Evolutionary conservation across 1,140 invertebrate genomes (phyloP).

Genomic region (Listronotus bonariensis): DNA sequence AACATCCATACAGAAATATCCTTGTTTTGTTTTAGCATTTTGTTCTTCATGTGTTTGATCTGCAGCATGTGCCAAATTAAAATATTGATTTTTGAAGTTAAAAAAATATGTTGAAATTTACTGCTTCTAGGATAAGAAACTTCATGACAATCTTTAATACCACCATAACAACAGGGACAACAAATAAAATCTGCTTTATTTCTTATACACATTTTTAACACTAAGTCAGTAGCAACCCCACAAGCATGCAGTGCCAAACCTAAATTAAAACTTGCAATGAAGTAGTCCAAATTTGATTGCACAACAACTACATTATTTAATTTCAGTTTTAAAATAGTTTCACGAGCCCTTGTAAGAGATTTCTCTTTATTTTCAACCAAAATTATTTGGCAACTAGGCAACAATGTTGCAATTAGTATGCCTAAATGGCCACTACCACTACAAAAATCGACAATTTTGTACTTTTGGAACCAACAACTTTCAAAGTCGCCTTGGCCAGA

Average conservation of each 20-base stretch:
- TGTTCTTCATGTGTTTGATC: slow-evolving; percentile 84
- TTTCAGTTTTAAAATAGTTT: slow-evolving; percentile 69
- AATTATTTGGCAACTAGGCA: slow-evolving; percentile 77
- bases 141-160: slow-evolving; percentile 74
- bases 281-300: slow-evolving; percentile 88
- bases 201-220: slow-evolving; percentile 80
- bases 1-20: slow-evolving; percentile 81
- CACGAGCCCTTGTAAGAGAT: slow-evolving; percentile 75
- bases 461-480: slow-evolving; percentile 60
- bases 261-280: slow-evolving; percentile 76
- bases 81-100: slow-evolving; percentile 58
- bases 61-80: slow-evolving; percentile 83
- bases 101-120: slow-evolving; percentile 56
- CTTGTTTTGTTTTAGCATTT: slow-evolving; percentile 71
- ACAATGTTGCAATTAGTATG: slow-evolving; percentile 78
- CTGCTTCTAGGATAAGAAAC: slow-evolving; percentile 75
- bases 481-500: slow-evolving; percentile 76
- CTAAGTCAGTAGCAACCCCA: slow-evolving; percentile 91
- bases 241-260: slow-evolving; percentile 91
- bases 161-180: slow-evolving; percentile 95
- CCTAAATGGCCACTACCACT: slow-evolving; percentile 92
- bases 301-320: slow-evolving; percentile 80
- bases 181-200: slow-evolving; percentile 82
- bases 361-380: slow-evolving; percentile 93
- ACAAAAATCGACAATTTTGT: slow-evolving; percentile 91